Evolutionary conservation across 2,888 invertebrate species (phyloP), one percentile per base, ranked within the genome.

Genomic region (Pollenia amentaria): DNA sequence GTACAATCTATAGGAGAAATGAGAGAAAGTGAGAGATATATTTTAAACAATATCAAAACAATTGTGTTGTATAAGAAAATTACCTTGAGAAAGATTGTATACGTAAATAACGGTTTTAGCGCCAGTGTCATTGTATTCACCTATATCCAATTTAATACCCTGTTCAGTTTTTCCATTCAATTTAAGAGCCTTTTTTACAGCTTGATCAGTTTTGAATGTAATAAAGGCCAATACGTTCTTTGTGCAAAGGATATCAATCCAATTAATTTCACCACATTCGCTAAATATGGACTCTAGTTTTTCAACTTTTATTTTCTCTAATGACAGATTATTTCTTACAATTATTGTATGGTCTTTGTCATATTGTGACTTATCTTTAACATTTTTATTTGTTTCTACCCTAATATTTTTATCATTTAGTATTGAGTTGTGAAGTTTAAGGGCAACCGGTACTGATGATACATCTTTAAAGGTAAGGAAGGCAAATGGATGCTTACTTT

Each of bases 221-320:
- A 90, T 76, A 82, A 92, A 91, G 11, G 88, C 91, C 10, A 92
- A 72, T 12, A 90, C 76, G 6, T 29, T 3, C 4, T 83, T 88
- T 4, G 72, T 89, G 85, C 92, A 92, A 9, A 91, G 69, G 2
- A 90, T 29, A 38, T 91, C 90, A 1, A 90, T 2, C 4, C 77
- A 65, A 1, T 55, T 75, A n/a, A 92, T 70, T 46, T 90, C 90
- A 7, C 91, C 92, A 60, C 87, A 87, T 40, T 91, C 90, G 12
- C 89, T 88, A 16, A 92, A 91, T 2, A 90, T 89, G 16, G 87
- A 82, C 38, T 89, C 88, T 12, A 92, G 4, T 18, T 57, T 60
- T 0, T 88, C 77, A 0, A 14, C 73, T 7, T 87, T 67, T 44
- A 88, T 7, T 14, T 12, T 72, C 10, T 84, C 83, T 57, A 88